Conservation (phyloP, 2,888 invertebrate genomes). For the Gisinianus flammeolus region DNA sequence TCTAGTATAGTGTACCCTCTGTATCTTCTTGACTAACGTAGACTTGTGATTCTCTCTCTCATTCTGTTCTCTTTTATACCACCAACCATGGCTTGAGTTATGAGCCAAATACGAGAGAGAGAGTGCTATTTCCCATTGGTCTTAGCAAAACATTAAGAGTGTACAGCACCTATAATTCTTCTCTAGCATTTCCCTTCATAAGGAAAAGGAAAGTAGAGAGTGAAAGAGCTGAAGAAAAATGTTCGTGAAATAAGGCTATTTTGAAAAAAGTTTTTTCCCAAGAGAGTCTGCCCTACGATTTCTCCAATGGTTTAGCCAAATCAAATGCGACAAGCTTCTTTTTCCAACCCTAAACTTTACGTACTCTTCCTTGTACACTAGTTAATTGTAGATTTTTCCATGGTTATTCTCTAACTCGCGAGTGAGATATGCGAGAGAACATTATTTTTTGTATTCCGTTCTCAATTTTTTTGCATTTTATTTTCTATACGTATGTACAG, state of each 20-base stretch:
- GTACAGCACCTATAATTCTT: neutral
- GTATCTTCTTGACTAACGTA: conserved; percentile 12
- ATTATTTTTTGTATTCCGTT: too few relatives aligned
- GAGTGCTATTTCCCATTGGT: conserved; percentile 40
- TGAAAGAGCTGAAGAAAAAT: conserved; percentile 18
- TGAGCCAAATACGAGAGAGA: conserved; percentile 30
- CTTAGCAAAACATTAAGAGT: neutral
- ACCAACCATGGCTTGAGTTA: conserved; percentile 31
- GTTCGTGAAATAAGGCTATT: conserved; percentile 32
- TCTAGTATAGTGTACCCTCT: neutral
- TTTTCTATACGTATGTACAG: too few relatives aligned
- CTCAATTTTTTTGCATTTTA: too few relatives aligned
- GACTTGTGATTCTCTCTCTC: neutral
- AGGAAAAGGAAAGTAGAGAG: too few relatives aligned
- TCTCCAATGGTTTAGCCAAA: conserved; percentile 44
- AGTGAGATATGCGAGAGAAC: too few relatives aligned
- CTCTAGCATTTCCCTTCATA: neutral
- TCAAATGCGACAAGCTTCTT: conserved; percentile 47
- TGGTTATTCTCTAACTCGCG: too few relatives aligned
- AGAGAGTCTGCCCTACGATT: conserved; percentile 30
- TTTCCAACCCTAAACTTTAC: conserved; percentile 14
- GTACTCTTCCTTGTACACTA: neutral
- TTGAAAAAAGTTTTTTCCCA: conserved; percentile 36
- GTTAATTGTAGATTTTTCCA: too few relatives aligned
- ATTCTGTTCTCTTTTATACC: conserved; percentile 7